Evolutionary conservation across 2,113 vertebrate genomes (phyloP).

Genomic region (Ophiodon elongatus): DNA sequence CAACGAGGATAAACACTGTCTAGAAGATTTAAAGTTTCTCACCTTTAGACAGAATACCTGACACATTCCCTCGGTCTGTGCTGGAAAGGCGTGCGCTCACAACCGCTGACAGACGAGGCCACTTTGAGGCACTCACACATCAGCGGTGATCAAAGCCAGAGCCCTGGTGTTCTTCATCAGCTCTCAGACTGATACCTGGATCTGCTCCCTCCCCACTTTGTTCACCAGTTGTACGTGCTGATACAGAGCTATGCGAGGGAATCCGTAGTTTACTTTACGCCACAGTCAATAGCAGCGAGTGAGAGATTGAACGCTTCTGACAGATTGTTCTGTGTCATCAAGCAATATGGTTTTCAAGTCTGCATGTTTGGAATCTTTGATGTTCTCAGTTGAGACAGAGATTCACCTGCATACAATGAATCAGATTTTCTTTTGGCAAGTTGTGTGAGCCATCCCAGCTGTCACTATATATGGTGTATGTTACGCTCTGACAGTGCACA

Average conservation of each 20-base stretch:
- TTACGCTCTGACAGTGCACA: not conserved
- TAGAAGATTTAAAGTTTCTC: constrained; percentile 55
- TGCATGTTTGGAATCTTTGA: constrained; percentile 63
- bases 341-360: constrained; percentile 48
- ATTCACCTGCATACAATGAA: constrained; percentile 69
- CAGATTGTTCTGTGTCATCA: constrained; percentile 53
- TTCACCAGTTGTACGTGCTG: constrained; percentile 48
- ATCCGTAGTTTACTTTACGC: constrained; percentile 62
- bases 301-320: constrained; percentile 61
- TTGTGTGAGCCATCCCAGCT: constrained; percentile 28
- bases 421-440: constrained; percentile 51
- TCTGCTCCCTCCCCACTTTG: constrained; percentile 59
- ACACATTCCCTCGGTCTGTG: constrained; percentile 56
- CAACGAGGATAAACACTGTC: constrained; percentile 56
- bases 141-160: constrained; percentile 73
- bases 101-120: constrained; percentile 72
- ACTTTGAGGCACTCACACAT: constrained; percentile 62
- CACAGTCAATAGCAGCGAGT: constrained; percentile 36
- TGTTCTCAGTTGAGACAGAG: constrained; percentile 41
- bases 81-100: constrained; percentile 42
- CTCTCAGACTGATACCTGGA: constrained; percentile 58
- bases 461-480: constrained; percentile 5
- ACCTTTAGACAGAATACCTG: constrained; percentile 55
- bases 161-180: constrained; percentile 62
- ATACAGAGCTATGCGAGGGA: constrained; percentile 52